Evolutionary conservation across 2,888 invertebrate species (phyloP), one percentile per base, ranked within the genome.

Genomic region (Tigriopus californicus): DNA sequence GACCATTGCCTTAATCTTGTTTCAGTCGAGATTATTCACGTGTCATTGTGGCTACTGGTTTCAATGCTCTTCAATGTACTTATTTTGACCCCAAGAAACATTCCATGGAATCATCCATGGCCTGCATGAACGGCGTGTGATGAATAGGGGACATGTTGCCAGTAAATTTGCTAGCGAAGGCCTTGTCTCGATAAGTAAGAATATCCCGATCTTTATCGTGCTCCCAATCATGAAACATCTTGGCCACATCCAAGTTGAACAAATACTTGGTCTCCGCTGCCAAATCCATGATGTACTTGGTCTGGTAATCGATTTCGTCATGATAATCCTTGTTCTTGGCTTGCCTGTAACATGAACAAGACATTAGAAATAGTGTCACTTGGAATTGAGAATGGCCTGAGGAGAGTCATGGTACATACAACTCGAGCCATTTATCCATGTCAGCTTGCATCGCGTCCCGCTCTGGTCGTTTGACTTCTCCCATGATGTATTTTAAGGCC

Each of bases 201-300:
- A 62, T 62, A 41, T 58, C 44, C 13, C 13, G 24, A 2, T 44
- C 40, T 40, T 62, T 61, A 41, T 62, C 44, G 20, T 58, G 42
- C 41, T 58, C 57, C 62, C 62, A 62, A 13, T 33, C n/a, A n/a
- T 42, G 15, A 20, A 61, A 62, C 2, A 57, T 41, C 15, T 58
- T 10, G 11, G 15, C 41, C 12, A 47, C 40, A 33, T 61, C 58
- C 20, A 61, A 44, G n/a, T 61, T 52, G 25, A 62, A 40, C 4
- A 51, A 51, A 51, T 62, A 62, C 15, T 62, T 52, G 8, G 40
- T 24, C 2, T 56, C 52, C 18, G 13, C 41, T 20, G 42, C 52
- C 49, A 62, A 11, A 24, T 62, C 60, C 42, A 22, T 12, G n/a
- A 59, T 20, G 24, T 33, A 59, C 11, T 1, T 41, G 11, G 40